Conservation (phyloP, 2,888 invertebrate species). For the Drosophila pseudotakahashii region DNA sequence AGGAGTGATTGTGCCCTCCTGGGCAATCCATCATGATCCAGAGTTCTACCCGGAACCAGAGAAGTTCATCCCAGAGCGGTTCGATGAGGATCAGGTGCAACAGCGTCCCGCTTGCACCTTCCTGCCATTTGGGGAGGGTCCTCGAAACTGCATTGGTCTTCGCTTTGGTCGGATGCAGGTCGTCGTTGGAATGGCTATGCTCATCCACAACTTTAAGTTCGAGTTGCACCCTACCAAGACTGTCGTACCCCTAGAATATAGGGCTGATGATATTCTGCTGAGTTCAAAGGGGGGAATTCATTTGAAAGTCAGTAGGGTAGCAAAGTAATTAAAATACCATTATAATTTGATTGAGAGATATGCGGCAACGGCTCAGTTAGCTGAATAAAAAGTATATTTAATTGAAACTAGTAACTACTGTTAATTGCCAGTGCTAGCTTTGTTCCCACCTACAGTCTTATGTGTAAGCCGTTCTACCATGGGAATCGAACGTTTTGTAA, state of each 20-base stretch:
- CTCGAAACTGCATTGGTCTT: slow-evolving; percentile 79
- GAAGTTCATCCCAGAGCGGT: slow-evolving; percentile 87
- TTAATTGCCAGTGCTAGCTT: no score
- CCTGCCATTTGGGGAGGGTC: slow-evolving; percentile 82
- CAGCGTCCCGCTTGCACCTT: slow-evolving; percentile 82
- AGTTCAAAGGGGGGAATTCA: slow-evolving; percentile 22
- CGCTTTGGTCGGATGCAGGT: slow-evolving; percentile 81
- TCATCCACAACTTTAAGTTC: slow-evolving; percentile 70
- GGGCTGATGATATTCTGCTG: slow-evolving; percentile 11
- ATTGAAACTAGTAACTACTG: no score
- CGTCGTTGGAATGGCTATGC: slow-evolving; percentile 62
- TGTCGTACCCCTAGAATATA: slow-evolving; percentile 14
- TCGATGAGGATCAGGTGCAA: slow-evolving; percentile 85
- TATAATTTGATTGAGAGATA: no score
- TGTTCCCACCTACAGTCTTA: no score
- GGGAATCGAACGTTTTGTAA: no score
- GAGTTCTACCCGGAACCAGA: slow-evolving; percentile 85
- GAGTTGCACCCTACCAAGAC: slow-evolving; percentile 34
- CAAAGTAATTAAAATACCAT: neutral
- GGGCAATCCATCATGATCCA: slow-evolving; percentile 86
- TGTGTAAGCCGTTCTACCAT: no score
- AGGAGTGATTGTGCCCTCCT: slow-evolving; percentile 67
- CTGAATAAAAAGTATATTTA: no score
- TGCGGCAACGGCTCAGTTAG: no score
- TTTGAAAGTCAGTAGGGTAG: slow-evolving; percentile 27